Base-by-base conservation (phyloP, 1,140 invertebrate species). In the Zophobas atratus region DNA sequence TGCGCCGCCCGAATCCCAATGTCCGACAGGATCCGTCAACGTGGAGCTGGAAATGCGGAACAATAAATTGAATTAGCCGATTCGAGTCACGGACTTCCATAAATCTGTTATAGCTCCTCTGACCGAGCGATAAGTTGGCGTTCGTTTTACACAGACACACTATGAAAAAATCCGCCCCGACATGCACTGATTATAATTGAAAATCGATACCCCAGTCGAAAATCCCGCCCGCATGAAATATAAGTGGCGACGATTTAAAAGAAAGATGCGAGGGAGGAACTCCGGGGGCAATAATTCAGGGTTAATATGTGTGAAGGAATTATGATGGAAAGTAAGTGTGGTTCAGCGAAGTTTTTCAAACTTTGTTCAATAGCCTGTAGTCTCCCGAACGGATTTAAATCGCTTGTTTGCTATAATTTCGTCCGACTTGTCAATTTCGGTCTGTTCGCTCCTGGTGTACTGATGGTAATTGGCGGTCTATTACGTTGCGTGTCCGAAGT, bases 61-160 rank as follows among this genome's bases (percentile, higher is more conserved):
- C 60, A 43, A 67, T 67, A 67, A 67, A 67, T 67, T 43, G 60
- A 67, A 67, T 67, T 67, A 67, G 38, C 60, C 43, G 38, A 67
- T 41, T 67, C 60, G 60, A 67, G 60, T 67, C 60, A 67, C 60
- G 60, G 8, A 67, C n/a, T 67, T 41, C 60, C 60, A 67, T 67
- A 67, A 67, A 67, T 67, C 60, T 67, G 60, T 67, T 67, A 67
- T 67, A 67, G 60, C 39, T 67, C 39, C 60, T 67, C 60, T 39
- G 60, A 67, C 43, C 43, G 60, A 67, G 38, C 60, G 60, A 67
- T 67, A 67, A 67, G 60, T 60, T 39, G 38, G 34, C 8, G 6
- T n/a, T 36, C 20, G 55, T 20, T 20, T 20, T 20, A 20, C 49
- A 51, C 8, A 51, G 33, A 51, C 3, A 1, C 20, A 20, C 20